Evolutionary conservation across 2,888 invertebrate species (phyloP).

Genomic region (Drosophila prostipennis): DNA sequence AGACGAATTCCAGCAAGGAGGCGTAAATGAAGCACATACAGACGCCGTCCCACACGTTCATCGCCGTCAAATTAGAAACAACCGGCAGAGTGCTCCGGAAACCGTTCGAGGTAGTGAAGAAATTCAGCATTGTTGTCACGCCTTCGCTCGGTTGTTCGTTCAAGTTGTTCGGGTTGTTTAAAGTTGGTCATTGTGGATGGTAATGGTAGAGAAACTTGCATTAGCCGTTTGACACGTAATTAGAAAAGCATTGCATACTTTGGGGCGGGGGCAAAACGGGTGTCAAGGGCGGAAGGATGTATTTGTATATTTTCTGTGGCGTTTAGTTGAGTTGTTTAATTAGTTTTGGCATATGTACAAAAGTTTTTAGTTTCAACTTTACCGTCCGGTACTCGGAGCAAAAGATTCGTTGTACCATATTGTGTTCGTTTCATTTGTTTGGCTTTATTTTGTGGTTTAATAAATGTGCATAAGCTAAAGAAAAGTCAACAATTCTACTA

Average conservation of each 20-base stretch:
- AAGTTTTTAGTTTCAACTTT: constrained; percentile 42
- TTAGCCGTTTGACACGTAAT: constrained; percentile 55
- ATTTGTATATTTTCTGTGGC: constrained; percentile 7
- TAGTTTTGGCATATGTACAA: constrained; percentile 46
- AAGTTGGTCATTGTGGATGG: constrained; percentile 12
- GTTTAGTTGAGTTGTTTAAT: constrained; percentile 37
- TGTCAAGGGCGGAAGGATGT: not conserved
- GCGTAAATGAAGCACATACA: constrained; percentile 99
- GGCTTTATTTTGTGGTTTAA: constrained; percentile 8
- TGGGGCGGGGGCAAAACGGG: constrained; percentile 11
- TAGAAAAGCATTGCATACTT: constrained; percentile 43
- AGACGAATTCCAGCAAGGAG: constrained; percentile 96
- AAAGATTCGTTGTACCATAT: constrained; percentile 8
- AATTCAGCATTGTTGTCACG: constrained; percentile 98
- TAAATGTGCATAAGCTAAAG: constrained; percentile 42
- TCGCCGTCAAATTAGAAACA: constrained; percentile 96
- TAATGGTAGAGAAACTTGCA: constrained; percentile 40
- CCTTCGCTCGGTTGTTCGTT: constrained; percentile 85
- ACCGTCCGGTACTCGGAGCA: constrained; percentile 20
- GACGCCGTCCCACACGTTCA: constrained; percentile 99
- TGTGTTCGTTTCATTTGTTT: constrained; percentile 8
- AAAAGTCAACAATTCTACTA: constrained; percentile 28
- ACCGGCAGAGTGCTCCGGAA: constrained; percentile 96
- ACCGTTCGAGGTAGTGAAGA: constrained; percentile 97
- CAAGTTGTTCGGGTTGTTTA: constrained; percentile 5